phyloP scores from a whole-genome alignment of 2,797 vertebrate species.

The Macroramphosus scolopax region DNA sequence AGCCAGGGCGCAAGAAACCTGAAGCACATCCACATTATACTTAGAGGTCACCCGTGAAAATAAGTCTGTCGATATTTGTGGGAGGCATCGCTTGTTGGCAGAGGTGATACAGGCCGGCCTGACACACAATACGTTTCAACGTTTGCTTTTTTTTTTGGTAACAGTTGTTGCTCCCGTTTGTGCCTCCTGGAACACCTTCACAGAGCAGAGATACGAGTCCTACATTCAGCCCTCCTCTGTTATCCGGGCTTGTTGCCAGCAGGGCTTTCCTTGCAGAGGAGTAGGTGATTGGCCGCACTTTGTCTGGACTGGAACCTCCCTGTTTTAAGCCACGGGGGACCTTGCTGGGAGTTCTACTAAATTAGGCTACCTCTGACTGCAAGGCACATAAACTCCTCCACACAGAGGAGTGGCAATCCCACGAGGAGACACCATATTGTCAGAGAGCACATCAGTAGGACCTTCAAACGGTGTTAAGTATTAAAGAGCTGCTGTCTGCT shows the following conservation, averaged over 20 bases:
- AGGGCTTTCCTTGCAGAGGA: slow-evolving; percentile 59
- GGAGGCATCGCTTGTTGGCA: slow-evolving; percentile 20
- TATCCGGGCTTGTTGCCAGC: slow-evolving; percentile 63
- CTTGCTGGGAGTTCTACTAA: slow-evolving; percentile 22
- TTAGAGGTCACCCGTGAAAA: slow-evolving; percentile 41
- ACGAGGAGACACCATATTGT: slow-evolving; percentile 2
- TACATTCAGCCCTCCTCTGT: slow-evolving; percentile 28
- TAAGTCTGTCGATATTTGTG: slow-evolving; percentile 37
- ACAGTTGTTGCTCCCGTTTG: slow-evolving; percentile 20
- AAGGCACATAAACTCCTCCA: slow-evolving; percentile 20
- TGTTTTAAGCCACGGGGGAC: slow-evolving; percentile 36
- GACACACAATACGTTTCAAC: slow-evolving; percentile 9
- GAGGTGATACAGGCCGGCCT: slow-evolving; percentile 10
- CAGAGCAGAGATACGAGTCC: slow-evolving; percentile 30
- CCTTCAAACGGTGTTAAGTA: slow-evolving; percentile 25
- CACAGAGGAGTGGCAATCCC: slow-evolving; percentile 12
- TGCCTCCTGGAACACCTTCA: slow-evolving; percentile 60
- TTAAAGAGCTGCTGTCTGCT: slow-evolving; percentile 24
- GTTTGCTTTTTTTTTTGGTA: slow-evolving; percentile 1
- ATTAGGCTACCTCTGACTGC: slow-evolving; percentile 28
- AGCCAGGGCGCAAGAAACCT: too few species aligned
- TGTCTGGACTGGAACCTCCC: slow-evolving; percentile 56
- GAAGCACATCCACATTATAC: slow-evolving; percentile 8
- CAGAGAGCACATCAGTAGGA: slow-evolving; percentile 15
- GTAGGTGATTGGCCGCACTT: slow-evolving; percentile 52